Conservation (phyloP, 1,140 invertebrate species). For the Tetragonula clypearis region DNA sequence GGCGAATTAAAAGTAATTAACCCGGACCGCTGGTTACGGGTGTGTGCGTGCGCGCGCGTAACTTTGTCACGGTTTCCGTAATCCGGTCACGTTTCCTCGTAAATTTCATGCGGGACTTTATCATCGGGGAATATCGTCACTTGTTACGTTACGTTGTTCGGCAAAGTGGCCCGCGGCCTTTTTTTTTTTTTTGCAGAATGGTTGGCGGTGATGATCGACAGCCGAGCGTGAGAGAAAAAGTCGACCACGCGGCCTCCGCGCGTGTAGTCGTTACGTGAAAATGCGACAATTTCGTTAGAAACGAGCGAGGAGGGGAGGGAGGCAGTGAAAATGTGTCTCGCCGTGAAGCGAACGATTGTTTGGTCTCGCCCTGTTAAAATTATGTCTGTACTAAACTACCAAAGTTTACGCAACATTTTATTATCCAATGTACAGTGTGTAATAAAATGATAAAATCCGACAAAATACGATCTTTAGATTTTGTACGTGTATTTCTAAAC, state of each 20-base stretch:
- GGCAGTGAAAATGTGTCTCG: neutral
- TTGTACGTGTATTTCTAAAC: too few relatives aligned
- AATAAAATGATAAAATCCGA: too few relatives aligned
- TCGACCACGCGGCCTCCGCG: neutral
- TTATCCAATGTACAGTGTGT: too few relatives aligned
- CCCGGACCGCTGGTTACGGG: slow-evolving; percentile 9
- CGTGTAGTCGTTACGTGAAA: slow-evolving; percentile 22
- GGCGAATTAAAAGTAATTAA: slow-evolving; percentile 62
- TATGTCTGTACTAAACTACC: neutral
- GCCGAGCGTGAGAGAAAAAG: slow-evolving; percentile 4
- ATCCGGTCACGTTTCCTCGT: slow-evolving; percentile 56
- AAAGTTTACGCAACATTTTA: too few relatives aligned
- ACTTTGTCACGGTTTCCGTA: slow-evolving; percentile 57
- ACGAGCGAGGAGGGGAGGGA: neutral
- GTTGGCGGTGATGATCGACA: slow-evolving; percentile 29
- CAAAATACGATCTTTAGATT: too few relatives aligned
- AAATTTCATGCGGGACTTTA: slow-evolving; percentile 45
- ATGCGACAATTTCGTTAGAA: slow-evolving; percentile 18
- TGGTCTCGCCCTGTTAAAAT: neutral
- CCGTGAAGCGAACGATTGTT: slow-evolving; percentile 2
- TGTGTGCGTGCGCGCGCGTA: slow-evolving; percentile 21
- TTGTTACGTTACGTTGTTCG: slow-evolving; percentile 26
- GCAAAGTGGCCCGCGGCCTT: neutral
- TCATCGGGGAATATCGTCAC: slow-evolving; percentile 56
- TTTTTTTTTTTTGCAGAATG: neutral